These are phyloP conservation scores for Anticlea derivata DNA, from an alignment of 2,888 invertebrate species.

Conservation along the genomic window DNA sequence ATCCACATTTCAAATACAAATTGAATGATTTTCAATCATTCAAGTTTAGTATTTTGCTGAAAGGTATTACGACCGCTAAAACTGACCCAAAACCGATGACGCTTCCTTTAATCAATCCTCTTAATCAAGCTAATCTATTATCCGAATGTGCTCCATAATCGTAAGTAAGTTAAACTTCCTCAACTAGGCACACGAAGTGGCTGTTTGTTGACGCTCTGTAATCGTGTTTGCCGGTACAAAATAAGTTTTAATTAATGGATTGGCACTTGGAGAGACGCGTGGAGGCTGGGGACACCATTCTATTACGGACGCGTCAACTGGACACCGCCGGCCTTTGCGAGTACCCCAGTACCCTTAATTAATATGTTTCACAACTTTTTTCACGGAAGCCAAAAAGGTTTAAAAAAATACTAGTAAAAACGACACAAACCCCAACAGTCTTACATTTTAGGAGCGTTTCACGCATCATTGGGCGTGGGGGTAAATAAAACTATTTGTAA, in stretches of 20 bases:
- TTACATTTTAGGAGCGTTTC: slow-evolving; percentile 34
- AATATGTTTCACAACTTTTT: slow-evolving; percentile 39
- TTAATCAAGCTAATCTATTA: slow-evolving; percentile 60
- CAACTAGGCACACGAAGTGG: slow-evolving; percentile 57
- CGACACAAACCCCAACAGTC: slow-evolving; percentile 24
- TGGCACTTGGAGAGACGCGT: slow-evolving; percentile 76
- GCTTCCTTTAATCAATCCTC: slow-evolving; percentile 46
- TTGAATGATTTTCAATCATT: background rate
- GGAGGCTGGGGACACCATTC: slow-evolving; percentile 61
- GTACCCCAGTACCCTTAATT: slow-evolving; percentile 34
- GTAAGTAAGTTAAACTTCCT: slow-evolving; percentile 57
- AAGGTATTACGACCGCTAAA: slow-evolving; percentile 3
- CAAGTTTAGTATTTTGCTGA: background rate
- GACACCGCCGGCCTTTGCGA: slow-evolving; percentile 42
- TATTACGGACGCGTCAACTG: slow-evolving; percentile 59
- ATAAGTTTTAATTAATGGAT: slow-evolving; percentile 84
- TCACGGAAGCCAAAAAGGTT: slow-evolving; percentile 20
- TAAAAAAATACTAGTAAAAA: slow-evolving; percentile 21
- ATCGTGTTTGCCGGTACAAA: slow-evolving; percentile 71
- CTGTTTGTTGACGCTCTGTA: slow-evolving; percentile 60
- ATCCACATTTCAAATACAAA: background rate
- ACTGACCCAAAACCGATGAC: slow-evolving; percentile 22
- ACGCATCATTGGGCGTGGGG: slow-evolving; percentile 34
- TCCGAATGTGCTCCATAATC: slow-evolving; percentile 62
- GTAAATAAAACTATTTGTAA: slow-evolving; percentile 41